phyloP scores from a whole-genome alignment of 2,888 invertebrate species.

The Argyra leucocephala region DNA sequence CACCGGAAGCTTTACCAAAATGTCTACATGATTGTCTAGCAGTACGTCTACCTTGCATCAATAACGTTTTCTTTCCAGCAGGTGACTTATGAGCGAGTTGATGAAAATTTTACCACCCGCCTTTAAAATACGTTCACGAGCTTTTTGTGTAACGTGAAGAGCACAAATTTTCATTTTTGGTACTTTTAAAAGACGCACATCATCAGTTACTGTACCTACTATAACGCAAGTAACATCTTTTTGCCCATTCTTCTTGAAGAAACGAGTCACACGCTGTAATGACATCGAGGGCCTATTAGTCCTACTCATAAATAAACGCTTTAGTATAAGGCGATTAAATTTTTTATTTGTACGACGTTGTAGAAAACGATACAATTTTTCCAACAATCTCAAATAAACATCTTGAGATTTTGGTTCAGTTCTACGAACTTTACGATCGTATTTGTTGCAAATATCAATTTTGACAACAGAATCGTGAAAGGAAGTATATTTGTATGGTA shows the following conservation, averaged over 20 bases:
- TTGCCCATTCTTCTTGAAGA: conserved; percentile 76
- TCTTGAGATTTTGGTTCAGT: conserved; percentile 96
- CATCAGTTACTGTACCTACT: conserved; percentile 93
- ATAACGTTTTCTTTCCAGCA: conserved; percentile 85
- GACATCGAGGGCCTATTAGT: conserved; percentile 92
- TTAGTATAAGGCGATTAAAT: conserved; percentile 90
- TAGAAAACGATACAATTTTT: conserved; percentile 95
- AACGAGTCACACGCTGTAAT: conserved; percentile 72
- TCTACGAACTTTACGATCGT: conserved; percentile 97
- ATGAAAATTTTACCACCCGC: conserved; percentile 95
- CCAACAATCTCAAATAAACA: conserved; percentile 92
- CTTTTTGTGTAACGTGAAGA: conserved; percentile 84
- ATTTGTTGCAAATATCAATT: conserved; percentile 97
- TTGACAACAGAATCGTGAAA: conserved; percentile 58
- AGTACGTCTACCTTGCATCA: conserved; percentile 89
- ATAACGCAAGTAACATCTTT: conserved; percentile 83
- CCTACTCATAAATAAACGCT: conserved; percentile 94
- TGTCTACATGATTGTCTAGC: conserved; percentile 91
- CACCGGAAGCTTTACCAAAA: conserved; percentile 96
- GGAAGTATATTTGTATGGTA: too few relatives aligned
- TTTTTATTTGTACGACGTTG: conserved; percentile 92
- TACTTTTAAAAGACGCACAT: conserved; percentile 78
- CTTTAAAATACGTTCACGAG: conserved; percentile 90
- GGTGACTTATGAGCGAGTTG: conserved; percentile 90
- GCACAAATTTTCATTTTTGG: conserved; percentile 93